Conservation (phyloP, 2,888 invertebrate species). For the Sminthurides aquaticus region DNA sequence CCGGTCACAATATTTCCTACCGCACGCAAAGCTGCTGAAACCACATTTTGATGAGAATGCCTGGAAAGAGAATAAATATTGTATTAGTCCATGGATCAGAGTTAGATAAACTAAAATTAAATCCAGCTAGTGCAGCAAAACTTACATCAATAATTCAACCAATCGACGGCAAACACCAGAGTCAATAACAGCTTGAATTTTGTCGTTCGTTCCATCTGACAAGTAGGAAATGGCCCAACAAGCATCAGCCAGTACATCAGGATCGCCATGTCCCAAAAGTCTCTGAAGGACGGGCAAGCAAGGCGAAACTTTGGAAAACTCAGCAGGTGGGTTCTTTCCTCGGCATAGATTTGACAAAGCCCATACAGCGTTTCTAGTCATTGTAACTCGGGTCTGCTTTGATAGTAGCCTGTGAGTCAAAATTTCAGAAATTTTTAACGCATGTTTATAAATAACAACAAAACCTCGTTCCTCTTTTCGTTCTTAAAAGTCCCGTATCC, state of each 20-base stretch:
- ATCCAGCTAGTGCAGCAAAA: slow-evolving; percentile 25
- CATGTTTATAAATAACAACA: too few species aligned
- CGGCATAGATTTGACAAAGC: slow-evolving; percentile 93
- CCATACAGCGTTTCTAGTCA: slow-evolving; percentile 97
- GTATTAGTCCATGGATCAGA: too few species aligned
- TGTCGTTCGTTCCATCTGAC: slow-evolving; percentile 93
- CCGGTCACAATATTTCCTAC: slow-evolving; percentile 88
- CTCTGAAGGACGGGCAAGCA: slow-evolving; percentile 81
- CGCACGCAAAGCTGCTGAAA: slow-evolving; percentile 87
- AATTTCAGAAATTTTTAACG: too few species aligned
- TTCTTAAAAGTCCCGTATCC: too few species aligned
- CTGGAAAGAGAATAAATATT: slow-evolving; percentile 49
- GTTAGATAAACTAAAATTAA: neutral
- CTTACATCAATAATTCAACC: slow-evolving; percentile 59
- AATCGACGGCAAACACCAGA: slow-evolving; percentile 82
- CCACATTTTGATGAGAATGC: slow-evolving; percentile 73
- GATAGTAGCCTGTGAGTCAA: slow-evolving; percentile 63
- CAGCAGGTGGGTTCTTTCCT: slow-evolving; percentile 92
- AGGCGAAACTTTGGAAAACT: slow-evolving; percentile 71
- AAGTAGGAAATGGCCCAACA: slow-evolving; percentile 96
- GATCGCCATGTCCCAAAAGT: slow-evolving; percentile 76
- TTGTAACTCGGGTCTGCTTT: slow-evolving; percentile 70
- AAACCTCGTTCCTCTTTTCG: too few species aligned
- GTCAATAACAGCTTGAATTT: slow-evolving; percentile 94
- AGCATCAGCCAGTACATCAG: slow-evolving; percentile 84